phyloP scores from a whole-genome alignment of 1,140 invertebrate species.

The Heliconius eleuchia region DNA sequence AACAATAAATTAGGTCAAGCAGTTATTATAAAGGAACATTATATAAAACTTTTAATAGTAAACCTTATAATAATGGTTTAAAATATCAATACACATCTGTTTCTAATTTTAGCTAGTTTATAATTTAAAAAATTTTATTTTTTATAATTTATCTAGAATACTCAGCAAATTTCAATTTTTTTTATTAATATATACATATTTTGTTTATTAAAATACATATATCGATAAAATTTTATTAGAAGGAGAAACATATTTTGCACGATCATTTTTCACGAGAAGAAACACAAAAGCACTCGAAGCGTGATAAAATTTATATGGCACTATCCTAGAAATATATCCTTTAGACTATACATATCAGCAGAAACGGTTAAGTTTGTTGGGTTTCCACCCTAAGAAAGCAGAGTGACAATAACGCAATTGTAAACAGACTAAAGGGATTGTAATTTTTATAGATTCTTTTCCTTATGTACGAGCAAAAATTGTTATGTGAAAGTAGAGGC shows the following conservation, averaged over 20 bases:
- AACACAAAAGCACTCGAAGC: not conserved
- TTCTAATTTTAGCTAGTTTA: no score
- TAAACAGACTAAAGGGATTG: not conserved
- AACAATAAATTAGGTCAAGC: no score
- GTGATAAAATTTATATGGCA: constrained; percentile 1
- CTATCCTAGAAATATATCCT: constrained; percentile 2
- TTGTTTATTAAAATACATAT: not conserved
- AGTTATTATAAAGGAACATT: no score
- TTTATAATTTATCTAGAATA: no score
- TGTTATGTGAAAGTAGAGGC: no score
- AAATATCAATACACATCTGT: no score
- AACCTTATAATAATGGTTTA: no score
- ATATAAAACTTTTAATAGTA: no score
- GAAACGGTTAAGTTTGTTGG: not conserved
- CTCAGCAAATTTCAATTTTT: not conserved
- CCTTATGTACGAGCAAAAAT: not conserved
- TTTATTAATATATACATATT: no score
- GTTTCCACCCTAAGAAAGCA: not conserved
- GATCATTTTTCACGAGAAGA: not conserved
- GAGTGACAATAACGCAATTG: not conserved
- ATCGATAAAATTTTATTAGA: not conserved
- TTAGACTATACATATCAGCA: constrained; percentile 4
- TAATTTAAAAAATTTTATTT: no score
- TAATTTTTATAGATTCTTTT: not conserved
- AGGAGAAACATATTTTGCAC: not conserved